Conservation (phyloP, 1,140 invertebrate species). For the Ceratitis capitata region DNA sequence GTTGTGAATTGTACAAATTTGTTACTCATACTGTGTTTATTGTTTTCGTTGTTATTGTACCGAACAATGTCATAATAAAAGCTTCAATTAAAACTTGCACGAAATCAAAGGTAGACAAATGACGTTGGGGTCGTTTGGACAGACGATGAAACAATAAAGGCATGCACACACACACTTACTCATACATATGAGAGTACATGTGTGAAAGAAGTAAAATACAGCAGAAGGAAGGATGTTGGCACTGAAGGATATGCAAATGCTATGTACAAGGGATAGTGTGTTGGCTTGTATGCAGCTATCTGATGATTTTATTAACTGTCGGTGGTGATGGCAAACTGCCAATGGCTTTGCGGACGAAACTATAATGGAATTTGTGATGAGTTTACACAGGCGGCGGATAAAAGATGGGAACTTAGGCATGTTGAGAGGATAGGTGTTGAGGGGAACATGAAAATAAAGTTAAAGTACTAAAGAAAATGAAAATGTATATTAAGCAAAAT, state of each 20-base stretch:
- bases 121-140: not conserved
- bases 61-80: conserved; percentile 48
- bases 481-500: not conserved
- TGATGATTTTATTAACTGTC: conserved; percentile 19
- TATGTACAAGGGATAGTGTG: not conserved
- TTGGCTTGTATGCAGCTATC: not conserved
- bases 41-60: not conserved
- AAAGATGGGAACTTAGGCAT: not conserved
- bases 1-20: conserved; percentile 39
- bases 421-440: not conserved
- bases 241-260: not conserved
- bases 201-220: not conserved
- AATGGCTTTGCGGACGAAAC: conserved; percentile 39
- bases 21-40: conserved; percentile 17
- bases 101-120: conserved; percentile 52
- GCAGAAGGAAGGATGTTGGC: not conserved
- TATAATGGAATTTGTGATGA: conserved; percentile 62
- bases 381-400: conserved; percentile 40
- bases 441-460: not conserved
- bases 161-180: too few relatives aligned
- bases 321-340: not conserved
- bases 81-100: conserved; percentile 51
- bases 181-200: too few relatives aligned
- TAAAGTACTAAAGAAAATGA: too few relatives aligned
- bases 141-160: conserved; percentile 20